These are phyloP conservation scores for Lophotriccus pileatus DNA, from an alignment of 2,797 vertebrate species.

Conservation along the genomic window DNA sequence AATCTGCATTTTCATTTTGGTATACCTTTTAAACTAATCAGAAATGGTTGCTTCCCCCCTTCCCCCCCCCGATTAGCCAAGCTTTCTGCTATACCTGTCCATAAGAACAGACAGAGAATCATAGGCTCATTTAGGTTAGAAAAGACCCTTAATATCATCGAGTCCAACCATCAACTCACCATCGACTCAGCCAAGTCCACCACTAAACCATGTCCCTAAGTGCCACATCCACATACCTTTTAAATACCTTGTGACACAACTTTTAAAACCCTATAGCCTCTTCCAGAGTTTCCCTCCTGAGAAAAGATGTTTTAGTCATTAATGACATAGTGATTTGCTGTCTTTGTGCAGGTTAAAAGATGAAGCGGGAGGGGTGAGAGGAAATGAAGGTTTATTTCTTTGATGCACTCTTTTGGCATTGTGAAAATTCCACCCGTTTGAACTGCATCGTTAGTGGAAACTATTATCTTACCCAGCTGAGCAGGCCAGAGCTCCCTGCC, in stretches of 20 bases:
- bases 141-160: not conserved
- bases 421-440: constrained; percentile 6
- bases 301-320: constrained; percentile 3
- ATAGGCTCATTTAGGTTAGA: not conserved
- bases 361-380: constrained; percentile 9
- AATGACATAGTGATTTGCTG: not conserved
- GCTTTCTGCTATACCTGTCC: not conserved
- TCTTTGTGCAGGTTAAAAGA: constrained; percentile 18
- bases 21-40: not conserved
- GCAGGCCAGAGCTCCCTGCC: constrained; percentile 40
- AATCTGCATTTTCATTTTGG: not conserved
- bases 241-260: not conserved
- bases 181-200: not conserved
- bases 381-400: constrained; percentile 41
- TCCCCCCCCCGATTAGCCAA: fast-evolving
- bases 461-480: constrained; percentile 43
- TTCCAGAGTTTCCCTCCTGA: not conserved
- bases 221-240: not conserved
- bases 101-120: not conserved
- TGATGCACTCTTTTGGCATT: not conserved
- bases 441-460: constrained; percentile 39
- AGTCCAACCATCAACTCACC: not conserved
- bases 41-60: fast-evolving
- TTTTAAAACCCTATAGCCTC: not conserved
- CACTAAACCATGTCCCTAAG: not conserved